phyloP scores from a whole-genome alignment of 2,888 invertebrate genomes.

The Hedychridium roseum region DNA sequence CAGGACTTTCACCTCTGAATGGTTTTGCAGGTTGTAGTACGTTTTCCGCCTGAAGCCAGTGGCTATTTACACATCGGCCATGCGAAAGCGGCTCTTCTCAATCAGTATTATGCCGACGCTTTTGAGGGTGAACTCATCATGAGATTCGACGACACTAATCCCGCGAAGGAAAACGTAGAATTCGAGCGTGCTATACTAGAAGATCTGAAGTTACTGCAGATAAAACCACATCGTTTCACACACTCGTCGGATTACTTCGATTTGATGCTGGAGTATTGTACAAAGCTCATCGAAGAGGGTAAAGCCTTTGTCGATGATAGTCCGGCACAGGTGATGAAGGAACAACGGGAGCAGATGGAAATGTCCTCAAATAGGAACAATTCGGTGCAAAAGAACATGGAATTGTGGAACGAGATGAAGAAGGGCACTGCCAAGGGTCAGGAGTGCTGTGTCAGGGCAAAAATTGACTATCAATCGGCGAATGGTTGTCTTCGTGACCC shows the following conservation, averaged over 20 bases:
- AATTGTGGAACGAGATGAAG: conserved; percentile 96
- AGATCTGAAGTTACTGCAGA: conserved; percentile 89
- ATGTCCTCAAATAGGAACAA: conserved; percentile 88
- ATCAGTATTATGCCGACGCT: conserved; percentile 93
- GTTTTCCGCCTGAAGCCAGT: conserved; percentile 99
- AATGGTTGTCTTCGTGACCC: conserved; percentile 99
- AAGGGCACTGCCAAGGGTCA: conserved; percentile 81
- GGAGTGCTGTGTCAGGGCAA: conserved; percentile 93
- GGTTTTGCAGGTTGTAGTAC: conserved; percentile 74
- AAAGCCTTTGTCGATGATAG: conserved; percentile 98
- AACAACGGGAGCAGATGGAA: conserved; percentile 86
- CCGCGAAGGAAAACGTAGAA: conserved; percentile 96
- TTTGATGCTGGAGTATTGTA: conserved; percentile 86
- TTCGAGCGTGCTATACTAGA: conserved; percentile 97
- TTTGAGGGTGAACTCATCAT: conserved; percentile 96
- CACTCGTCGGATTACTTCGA: conserved; percentile 98
- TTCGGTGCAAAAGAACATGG: conserved; percentile 81
- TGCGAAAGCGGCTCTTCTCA: conserved; percentile 97
- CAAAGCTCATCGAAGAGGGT: conserved; percentile 84
- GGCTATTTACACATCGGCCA: conserved; percentile 98
- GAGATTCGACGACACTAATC: conserved; percentile 99
- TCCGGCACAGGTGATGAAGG: conserved; percentile 92
- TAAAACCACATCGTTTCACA: conserved; percentile 91
- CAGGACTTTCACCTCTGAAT: too few species aligned
- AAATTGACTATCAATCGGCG: conserved; percentile 94